phyloP scores from a whole-genome alignment of 2,888 invertebrate genomes.

The Cosmia pyralina region DNA sequence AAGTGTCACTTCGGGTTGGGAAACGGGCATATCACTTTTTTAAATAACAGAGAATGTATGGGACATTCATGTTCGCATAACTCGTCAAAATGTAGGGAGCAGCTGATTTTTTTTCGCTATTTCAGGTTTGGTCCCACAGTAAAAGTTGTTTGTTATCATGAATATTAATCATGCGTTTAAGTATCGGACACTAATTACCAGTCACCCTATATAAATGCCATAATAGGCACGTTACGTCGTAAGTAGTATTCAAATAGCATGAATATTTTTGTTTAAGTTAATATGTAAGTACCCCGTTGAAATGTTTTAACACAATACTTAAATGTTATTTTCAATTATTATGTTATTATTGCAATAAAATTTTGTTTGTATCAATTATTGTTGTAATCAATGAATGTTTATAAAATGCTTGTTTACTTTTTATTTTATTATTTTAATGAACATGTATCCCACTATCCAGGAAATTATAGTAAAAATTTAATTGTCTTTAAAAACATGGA shows the following conservation, averaged over 20 bases:
- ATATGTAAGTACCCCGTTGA: background rate
- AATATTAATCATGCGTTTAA: too few relatives aligned
- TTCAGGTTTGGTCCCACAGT: too few relatives aligned
- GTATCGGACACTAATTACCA: too few relatives aligned
- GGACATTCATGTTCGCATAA: too few relatives aligned
- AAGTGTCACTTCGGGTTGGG: too few relatives aligned
- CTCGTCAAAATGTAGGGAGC: too few relatives aligned
- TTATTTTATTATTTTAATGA: constrained; percentile 5
- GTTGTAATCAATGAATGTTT: constrained; percentile 14
- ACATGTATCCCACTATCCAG: constrained; percentile 1
- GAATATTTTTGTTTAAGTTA: constrained; percentile 7
- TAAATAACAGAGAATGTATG: too few relatives aligned
- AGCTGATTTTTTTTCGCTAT: too few relatives aligned
- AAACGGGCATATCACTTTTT: too few relatives aligned
- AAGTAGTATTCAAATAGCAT: constrained; percentile 8
- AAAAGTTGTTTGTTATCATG: too few relatives aligned
- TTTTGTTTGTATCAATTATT: background rate
- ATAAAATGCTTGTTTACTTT: background rate
- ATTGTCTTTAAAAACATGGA: background rate
- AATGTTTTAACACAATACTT: constrained; percentile 6
- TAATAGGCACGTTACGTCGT: background rate
- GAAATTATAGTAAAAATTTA: background rate
- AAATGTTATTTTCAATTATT: constrained; percentile 10
- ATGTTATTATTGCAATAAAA: background rate
- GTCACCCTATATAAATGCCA: background rate